These are phyloP conservation scores for Sorex fumeus DNA, from an alignment of 2,113 vertebrate genomes.

Conservation along the genomic window DNA sequence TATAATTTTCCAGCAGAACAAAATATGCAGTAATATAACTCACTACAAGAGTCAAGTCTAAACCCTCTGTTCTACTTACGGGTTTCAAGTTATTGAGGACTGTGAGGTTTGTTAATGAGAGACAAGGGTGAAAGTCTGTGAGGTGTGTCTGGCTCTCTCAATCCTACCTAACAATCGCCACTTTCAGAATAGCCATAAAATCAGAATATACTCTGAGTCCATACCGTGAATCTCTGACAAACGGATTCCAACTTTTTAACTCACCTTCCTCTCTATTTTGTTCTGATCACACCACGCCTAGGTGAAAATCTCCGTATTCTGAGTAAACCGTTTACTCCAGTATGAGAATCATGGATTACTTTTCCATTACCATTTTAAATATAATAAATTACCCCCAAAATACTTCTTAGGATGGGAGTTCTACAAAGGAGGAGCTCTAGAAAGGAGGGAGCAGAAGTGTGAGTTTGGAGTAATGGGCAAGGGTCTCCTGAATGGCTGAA, in stretches of 20 bases:
- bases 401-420: constrained; percentile 2
- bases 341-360: not conserved
- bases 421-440: not conserved
- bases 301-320: not conserved
- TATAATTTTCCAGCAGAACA: not conserved
- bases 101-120: not conserved
- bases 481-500: not conserved
- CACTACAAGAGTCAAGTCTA: not conserved
- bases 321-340: not conserved
- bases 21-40: not conserved
- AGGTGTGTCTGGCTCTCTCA: not conserved
- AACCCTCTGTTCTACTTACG: not conserved
- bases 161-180: not conserved
- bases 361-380: not conserved
- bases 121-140: not conserved
- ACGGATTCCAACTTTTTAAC: not conserved
- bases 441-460: not conserved
- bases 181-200: too few relatives aligned
- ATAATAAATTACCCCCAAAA: not conserved
- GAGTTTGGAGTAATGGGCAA: not conserved
- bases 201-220: not conserved
- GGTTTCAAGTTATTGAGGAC: not conserved
- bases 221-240: not conserved
- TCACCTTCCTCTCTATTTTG: not conserved
- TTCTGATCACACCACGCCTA: not conserved